A percentile compares a stretch with the other conserved stretches of the same genome.
Evolutionary conservation across 2,113 vertebrate species (phyloP).

Genomic region (Echinops telfairi): DNA sequence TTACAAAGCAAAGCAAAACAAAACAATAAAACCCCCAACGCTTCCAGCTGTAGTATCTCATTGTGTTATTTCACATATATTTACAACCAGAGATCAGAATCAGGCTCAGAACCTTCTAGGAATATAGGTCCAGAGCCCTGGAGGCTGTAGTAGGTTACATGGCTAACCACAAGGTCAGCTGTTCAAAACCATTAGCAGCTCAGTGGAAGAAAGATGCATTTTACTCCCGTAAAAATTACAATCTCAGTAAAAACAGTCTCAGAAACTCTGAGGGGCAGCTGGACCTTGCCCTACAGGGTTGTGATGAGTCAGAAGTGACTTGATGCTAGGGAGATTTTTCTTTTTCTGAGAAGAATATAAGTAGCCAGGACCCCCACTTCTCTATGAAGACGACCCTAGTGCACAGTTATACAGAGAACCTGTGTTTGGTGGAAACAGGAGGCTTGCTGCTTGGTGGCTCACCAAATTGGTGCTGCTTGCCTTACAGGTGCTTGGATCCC

Average conservation of each 20-base stretch:
- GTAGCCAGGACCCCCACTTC: not conserved
- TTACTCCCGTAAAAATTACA: too few species aligned
- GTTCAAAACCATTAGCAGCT: too few species aligned
- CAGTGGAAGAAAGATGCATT: too few species aligned
- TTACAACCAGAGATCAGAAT: conserved; percentile 32
- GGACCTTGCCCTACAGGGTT: too few species aligned
- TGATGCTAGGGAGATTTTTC: too few species aligned
- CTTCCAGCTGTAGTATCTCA: not conserved
- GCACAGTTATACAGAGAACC: not conserved
- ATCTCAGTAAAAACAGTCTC: too few species aligned
- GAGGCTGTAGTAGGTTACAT: too few species aligned
- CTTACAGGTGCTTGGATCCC: not conserved
- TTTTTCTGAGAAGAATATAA: not conserved
- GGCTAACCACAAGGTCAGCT: too few species aligned
- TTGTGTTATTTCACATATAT: not conserved
- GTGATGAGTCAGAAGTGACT: too few species aligned
- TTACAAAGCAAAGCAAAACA: not conserved
- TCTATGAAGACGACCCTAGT: not conserved
- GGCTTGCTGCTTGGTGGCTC: not conserved
- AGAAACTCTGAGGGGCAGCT: too few species aligned
- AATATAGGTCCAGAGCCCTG: not conserved
- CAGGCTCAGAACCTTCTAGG: conserved; percentile 8
- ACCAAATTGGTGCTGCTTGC: not conserved
- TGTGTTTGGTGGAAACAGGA: conserved; percentile 4
- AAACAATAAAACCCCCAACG: not conserved